Evolutionary conservation across 2,797 vertebrate genomes (phyloP).

Genomic region (Lates japonicus): DNA sequence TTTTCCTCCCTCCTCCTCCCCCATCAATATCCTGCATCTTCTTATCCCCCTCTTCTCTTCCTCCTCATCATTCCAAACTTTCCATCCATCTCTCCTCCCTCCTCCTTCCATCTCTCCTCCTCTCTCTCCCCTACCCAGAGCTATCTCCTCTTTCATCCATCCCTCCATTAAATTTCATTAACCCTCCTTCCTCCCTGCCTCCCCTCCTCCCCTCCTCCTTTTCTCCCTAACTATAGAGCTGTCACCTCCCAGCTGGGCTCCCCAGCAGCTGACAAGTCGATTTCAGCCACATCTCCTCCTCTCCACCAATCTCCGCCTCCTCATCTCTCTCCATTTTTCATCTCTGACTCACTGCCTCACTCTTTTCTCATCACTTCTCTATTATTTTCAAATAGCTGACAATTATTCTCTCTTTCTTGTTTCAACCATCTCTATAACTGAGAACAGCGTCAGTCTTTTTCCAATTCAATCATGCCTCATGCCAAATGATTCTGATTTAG

Average conservation of each 20-base stretch:
- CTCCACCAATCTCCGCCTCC: slow-evolving; percentile 65
- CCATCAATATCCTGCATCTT: slow-evolving; percentile 5
- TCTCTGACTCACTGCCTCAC: slow-evolving; percentile 55
- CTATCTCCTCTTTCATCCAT: slow-evolving; percentile 22
- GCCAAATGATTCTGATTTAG: background rate
- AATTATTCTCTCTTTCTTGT: slow-evolving; percentile 66
- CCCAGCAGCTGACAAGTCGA: slow-evolving; percentile 72
- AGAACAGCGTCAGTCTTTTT: slow-evolving; percentile 8
- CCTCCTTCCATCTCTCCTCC: slow-evolving; percentile 11
- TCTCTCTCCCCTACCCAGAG: background rate
- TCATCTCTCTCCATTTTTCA: slow-evolving; percentile 63
- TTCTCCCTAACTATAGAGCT: slow-evolving; percentile 69
- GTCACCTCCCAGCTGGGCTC: slow-evolving; percentile 77
- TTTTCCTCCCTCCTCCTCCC: slow-evolving; percentile 2
- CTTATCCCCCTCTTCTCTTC: slow-evolving; percentile 10
- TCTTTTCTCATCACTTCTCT: slow-evolving; percentile 55
- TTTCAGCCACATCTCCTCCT: slow-evolving; percentile 63
- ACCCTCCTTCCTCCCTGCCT: slow-evolving; percentile 4
- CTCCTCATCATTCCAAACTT: slow-evolving; percentile 28
- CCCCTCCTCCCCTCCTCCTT: slow-evolving; percentile 30
- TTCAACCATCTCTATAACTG: slow-evolving; percentile 1
- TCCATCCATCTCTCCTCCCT: background rate
- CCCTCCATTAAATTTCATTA: slow-evolving; percentile 24
- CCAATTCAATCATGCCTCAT: background rate
- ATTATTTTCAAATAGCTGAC: slow-evolving; percentile 68